Evolutionary conservation across 2,797 vertebrate genomes (phyloP), one percentile per base, ranked within the genome.

Genomic region (Vultur gryphus): DNA sequence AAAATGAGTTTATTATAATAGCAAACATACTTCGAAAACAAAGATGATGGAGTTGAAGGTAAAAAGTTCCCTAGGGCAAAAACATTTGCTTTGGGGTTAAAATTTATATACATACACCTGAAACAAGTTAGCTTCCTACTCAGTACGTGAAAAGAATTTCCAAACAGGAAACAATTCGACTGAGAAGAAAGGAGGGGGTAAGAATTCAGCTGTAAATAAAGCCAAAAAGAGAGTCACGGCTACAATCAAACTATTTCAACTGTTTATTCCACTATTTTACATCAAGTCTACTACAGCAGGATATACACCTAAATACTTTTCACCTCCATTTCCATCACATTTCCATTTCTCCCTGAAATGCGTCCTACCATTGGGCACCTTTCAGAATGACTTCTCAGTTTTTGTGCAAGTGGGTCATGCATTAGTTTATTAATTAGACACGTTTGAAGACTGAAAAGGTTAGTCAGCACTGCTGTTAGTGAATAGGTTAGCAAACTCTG

Each of bases 11-110:
- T 86, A 87, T 73, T 51, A 1, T 31, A 85, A 89, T n/a, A 75
- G 59, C 29, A 93, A 96, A 58, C 17, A 62, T 48, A 81, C 58
- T 87, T 64, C 31, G 57, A 89, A 94, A 96, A 84, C 33, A 69
- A 87, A 87, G 71, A 89, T 28, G 26, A 83, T 55, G 10, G 55
- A 80, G 37, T 28, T 67, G 54, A 89, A 85, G 7, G 37, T 28
- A 39, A 76, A 55, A 90, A 73, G 62, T 35, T 94, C 52, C 51
- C 55, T 8, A 77, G 11, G 11, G 52, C 39, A 85, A 79, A 84
- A 84, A 19, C 9, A 35, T 35, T 86, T 89, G n/a, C n/a, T 87
- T 81, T 4, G 3, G 23, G 33, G 43, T 58, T 71, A 61, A 55
- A 77, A 90, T 43, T 21, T 5, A 0, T 55, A 39, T 16, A 67